Conservation (phyloP, 2,797 vertebrate species). For the Carduelis carduelis region DNA sequence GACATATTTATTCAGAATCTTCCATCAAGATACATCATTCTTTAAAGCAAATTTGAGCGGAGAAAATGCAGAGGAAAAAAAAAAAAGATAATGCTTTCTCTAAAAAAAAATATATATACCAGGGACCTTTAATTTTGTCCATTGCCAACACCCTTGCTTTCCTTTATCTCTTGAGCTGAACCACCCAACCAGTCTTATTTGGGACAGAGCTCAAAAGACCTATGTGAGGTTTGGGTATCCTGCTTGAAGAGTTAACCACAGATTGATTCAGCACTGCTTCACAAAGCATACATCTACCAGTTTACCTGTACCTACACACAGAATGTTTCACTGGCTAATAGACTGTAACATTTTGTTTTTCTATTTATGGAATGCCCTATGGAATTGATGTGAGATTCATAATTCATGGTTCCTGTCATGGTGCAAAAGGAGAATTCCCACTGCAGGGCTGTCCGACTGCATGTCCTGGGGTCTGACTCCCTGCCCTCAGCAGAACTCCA, state of each 20-base stretch:
- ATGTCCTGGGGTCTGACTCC: background rate
- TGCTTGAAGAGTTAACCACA: background rate
- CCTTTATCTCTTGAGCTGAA: background rate
- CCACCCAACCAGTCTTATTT: background rate
- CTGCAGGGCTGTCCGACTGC: background rate
- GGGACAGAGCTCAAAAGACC: background rate
- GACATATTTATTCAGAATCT: background rate
- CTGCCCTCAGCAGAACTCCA: background rate
- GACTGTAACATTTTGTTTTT: background rate
- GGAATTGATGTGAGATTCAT: background rate
- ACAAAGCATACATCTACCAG: background rate
- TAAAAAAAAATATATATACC: background rate
- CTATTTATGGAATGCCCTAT: background rate
- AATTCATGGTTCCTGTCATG: background rate
- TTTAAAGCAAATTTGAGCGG: background rate
- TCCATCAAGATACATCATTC: background rate
- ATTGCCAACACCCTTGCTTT: background rate
- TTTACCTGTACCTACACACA: background rate
- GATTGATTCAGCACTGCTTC: background rate
- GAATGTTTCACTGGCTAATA: background rate
- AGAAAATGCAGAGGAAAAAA: background rate
- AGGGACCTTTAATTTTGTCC: background rate
- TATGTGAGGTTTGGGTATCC: background rate
- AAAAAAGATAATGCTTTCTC: fast-evolving
- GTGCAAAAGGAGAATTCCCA: background rate